phyloP scores from a whole-genome alignment of 2,888 invertebrate species.

The Xylocampa areola region DNA sequence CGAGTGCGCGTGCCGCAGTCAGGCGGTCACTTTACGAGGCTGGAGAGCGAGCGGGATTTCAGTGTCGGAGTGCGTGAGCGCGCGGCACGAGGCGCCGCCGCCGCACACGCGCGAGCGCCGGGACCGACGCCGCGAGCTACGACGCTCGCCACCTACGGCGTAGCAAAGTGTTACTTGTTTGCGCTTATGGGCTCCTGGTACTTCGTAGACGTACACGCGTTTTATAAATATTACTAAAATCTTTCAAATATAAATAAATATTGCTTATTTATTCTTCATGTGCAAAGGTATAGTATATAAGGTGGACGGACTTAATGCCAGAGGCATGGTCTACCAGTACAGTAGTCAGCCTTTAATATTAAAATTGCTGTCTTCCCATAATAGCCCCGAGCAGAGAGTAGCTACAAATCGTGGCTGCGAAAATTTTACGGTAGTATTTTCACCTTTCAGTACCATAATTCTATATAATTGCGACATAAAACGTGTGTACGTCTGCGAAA shows the following conservation, averaged over 20 bases:
- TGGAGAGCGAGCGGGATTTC: conserved; percentile 89
- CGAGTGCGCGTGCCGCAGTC: conserved; percentile 65
- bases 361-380: too few relatives aligned
- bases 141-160: conserved; percentile 81
- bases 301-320: too few relatives aligned
- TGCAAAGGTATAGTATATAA: too few relatives aligned
- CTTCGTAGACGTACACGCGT: conserved; percentile 33
- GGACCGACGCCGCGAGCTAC: conserved; percentile 86
- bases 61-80: conserved; percentile 86
- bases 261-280: too few relatives aligned
- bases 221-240: too few relatives aligned
- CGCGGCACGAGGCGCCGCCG: conserved; percentile 81
- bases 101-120: conserved; percentile 86
- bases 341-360: too few relatives aligned
- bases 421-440: neutral
- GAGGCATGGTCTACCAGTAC: too few relatives aligned
- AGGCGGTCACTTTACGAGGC: conserved; percentile 89
- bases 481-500: conserved; percentile 42
- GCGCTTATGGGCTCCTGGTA: conserved; percentile 11
- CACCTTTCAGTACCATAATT: too few relatives aligned
- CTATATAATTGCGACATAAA: too few relatives aligned
- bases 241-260: too few relatives aligned
- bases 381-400: too few relatives aligned
- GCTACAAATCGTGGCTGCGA: too few relatives aligned
- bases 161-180: neutral